Percentiles rank a stretch among this genome's conserved stretches.
Conservation (phyloP, 2,797 vertebrate species). For the Takifugu rubripes region DNA sequence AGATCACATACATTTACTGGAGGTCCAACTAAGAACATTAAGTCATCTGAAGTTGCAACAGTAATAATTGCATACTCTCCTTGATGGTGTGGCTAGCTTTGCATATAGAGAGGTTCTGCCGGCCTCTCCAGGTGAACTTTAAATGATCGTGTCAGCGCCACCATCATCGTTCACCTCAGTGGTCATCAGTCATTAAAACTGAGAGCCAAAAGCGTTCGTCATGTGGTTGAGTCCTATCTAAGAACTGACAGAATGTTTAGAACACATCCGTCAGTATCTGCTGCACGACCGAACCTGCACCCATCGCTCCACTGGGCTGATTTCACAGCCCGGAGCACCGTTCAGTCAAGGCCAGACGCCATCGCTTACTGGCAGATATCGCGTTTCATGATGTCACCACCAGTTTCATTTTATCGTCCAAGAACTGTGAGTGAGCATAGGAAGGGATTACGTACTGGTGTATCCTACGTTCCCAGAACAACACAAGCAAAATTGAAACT, state of each 20-base stretch:
- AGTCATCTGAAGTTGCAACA: no score
- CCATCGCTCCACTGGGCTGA: conserved; percentile 4
- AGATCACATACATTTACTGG: background rate
- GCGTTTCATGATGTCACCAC: conserved; percentile 33
- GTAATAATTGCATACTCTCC: no score
- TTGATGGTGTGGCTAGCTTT: no score
- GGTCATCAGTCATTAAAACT: background rate
- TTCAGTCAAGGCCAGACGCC: conserved; percentile 25
- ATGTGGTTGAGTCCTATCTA: background rate
- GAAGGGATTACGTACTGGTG: conserved; percentile 9
- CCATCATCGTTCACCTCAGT: background rate
- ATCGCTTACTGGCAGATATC: conserved; percentile 35
- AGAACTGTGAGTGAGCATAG: conserved; percentile 7
- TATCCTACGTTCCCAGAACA: background rate
- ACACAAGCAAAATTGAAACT: conserved; percentile 33
- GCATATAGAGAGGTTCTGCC: no score
- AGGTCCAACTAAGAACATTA: no score
- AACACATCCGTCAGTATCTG: background rate
- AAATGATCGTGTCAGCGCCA: background rate
- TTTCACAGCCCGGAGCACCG: conserved; percentile 23
- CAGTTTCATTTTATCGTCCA: conserved; percentile 26
- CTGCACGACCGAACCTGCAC: conserved; percentile 1
- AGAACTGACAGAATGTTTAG: background rate
- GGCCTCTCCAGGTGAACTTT: no score
- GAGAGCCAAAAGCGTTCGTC: conserved; percentile 1